Evolutionary conservation across 2,797 vertebrate genomes (phyloP).

Genomic region (Typhlichthys subterraneus): DNA sequence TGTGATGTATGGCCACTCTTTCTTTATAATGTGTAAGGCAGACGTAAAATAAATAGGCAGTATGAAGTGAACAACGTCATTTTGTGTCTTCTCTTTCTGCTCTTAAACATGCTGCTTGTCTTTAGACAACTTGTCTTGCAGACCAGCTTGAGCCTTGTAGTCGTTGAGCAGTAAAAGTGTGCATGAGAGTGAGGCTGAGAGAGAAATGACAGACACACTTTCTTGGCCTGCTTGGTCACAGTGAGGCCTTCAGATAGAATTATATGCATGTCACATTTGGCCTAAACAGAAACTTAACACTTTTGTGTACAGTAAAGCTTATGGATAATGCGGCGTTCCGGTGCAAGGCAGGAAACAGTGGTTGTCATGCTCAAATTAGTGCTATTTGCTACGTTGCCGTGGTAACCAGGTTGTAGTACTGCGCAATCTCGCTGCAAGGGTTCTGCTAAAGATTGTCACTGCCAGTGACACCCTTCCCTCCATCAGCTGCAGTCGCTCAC

Average conservation of each 20-base stretch:
- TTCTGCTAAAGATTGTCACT: conserved; percentile 46
- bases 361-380: conserved; percentile 78
- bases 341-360: conserved; percentile 81
- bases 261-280: not conserved
- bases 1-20: too few relatives aligned
- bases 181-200: too few relatives aligned
- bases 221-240: too few relatives aligned
- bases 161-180: too few relatives aligned
- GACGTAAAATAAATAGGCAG: too few relatives aligned
- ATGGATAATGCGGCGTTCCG: conserved; percentile 19
- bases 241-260: not conserved
- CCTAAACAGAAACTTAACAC: conserved; percentile 25
- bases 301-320: not conserved
- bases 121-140: too few relatives aligned
- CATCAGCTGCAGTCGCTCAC: conserved; percentile 39
- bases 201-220: too few relatives aligned
- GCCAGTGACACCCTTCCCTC: conserved; percentile 75
- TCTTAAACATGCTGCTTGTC: too few relatives aligned
- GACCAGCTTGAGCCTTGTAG: too few relatives aligned
- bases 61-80: too few relatives aligned
- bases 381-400: conserved; percentile 68
- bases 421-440: conserved; percentile 53
- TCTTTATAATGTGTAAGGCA: too few relatives aligned
- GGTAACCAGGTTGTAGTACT: conserved; percentile 74
- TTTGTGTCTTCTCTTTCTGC: too few relatives aligned